A percentile compares a stretch with the other conserved stretches of the same genome.
Conservation (phyloP, 2,113 vertebrate genomes). For the Condylura cristata region DNA sequence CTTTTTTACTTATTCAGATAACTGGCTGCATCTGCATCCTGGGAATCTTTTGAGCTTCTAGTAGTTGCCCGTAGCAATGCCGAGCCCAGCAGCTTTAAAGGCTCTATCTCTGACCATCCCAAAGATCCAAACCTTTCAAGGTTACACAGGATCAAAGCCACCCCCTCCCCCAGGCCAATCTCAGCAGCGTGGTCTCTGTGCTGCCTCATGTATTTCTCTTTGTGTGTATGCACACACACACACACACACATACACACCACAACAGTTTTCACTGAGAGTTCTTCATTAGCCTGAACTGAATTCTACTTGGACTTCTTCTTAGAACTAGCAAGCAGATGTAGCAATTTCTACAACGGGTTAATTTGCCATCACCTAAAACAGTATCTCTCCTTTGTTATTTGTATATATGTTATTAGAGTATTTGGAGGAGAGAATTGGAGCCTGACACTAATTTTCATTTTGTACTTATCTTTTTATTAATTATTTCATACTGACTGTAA, state of each 20-base stretch:
- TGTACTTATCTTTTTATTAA: neutral
- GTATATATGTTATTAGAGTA: neutral
- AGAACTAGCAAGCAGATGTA: neutral
- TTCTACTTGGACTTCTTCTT: no score
- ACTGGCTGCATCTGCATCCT: neutral
- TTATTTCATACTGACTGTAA: neutral
- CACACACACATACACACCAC: neutral
- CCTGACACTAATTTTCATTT: constrained; percentile 2
- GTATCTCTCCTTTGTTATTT: constrained; percentile 13
- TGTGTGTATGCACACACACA: accelerated
- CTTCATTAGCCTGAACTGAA: neutral
- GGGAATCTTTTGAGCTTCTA: neutral
- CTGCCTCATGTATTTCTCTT: neutral
- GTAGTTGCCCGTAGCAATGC: constrained; percentile 44
- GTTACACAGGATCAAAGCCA: neutral
- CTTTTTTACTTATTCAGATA: neutral
- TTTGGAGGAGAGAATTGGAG: neutral
- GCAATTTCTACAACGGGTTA: neutral
- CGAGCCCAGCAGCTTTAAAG: neutral
- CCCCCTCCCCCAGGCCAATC: neutral
- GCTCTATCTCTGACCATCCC: neutral
- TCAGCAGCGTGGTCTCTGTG: neutral
- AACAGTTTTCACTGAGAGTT: neutral
- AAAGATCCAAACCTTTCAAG: neutral
- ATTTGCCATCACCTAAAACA: neutral